Evolutionary conservation across 2,888 invertebrate genomes (phyloP).

Genomic region (Drosophila nr. perissopoda): DNA sequence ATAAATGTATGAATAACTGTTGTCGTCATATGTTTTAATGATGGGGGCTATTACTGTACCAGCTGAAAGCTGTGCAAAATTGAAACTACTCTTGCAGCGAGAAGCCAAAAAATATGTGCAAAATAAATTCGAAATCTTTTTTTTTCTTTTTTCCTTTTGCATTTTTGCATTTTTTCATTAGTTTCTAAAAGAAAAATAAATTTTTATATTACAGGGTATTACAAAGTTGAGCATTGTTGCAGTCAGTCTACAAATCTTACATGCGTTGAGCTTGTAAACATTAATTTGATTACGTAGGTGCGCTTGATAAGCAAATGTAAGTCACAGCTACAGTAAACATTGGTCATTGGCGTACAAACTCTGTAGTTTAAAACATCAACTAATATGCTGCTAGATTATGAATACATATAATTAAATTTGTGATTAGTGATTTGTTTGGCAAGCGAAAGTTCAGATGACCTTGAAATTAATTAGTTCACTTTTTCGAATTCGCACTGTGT

Average conservation of each 20-base stretch:
- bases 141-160: background rate
- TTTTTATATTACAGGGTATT: constrained; percentile 22
- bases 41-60: background rate
- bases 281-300: constrained; percentile 38
- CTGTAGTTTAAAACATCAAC: background rate
- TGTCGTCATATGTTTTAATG: background rate
- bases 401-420: background rate
- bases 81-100: background rate
- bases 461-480: constrained; percentile 65
- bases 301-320: constrained; percentile 40
- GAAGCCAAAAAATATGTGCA: background rate
- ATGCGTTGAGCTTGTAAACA: constrained; percentile 24
- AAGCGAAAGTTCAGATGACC: constrained; percentile 51
- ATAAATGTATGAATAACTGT: constrained; percentile 1
- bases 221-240: background rate
- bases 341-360: background rate
- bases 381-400: background rate
- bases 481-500: constrained; percentile 44
- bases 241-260: constrained; percentile 58
- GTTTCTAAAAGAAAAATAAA: background rate
- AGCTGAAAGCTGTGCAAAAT: background rate
- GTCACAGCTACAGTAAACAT: constrained; percentile 24
- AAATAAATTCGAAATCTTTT: background rate
- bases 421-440: constrained; percentile 18
- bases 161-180: background rate